Base-by-base conservation (phyloP, 2,113 vertebrate species). In the Alaudala cheleensis region DNA sequence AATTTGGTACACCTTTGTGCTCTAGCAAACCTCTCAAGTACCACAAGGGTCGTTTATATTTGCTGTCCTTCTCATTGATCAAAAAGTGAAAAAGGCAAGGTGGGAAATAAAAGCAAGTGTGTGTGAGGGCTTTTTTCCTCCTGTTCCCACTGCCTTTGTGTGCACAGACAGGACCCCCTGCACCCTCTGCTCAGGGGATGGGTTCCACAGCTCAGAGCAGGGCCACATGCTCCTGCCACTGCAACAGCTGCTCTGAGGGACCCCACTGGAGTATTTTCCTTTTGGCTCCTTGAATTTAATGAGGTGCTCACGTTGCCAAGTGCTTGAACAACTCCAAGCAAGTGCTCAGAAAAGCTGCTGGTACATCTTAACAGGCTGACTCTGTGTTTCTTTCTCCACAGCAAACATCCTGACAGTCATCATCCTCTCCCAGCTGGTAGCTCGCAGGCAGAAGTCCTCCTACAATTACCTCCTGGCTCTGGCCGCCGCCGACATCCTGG, bases 391-490 rank as follows among this genome's bases (percentile, higher is more conserved):
- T 97, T 29, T 93, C 85, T 96, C 95, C 81, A 88, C 97, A 99
- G 99, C 99, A 67, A 99, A 99, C 96, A 99, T 99, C 97, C 95
- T 99, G 96, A 99, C 99, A 0, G 99, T 99, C 92, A 98, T 99
- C 97, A 99, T 99, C 97, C 98, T 99, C 40, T 99, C 99, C 47
- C 99, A 99, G 98, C 98, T 99, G 37, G 99, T 99, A 95, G 98
- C 99, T 73, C 98, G 99, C 81, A 98, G 99, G 76, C 99, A 99
- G 97, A 99, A 99, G 97, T 99, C 99, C 77, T 99, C 99, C 85
- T 99, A 99, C 90, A 99, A 99, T 96, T 99, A 99, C 87, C 99
- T 99, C 47, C 93, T 99, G 97, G 99, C 99, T 13, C 98, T 99
- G n/a, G 99, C 99, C 2, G 98, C 99, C 6, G 99, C 99, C 1